These are phyloP conservation scores for Phallusia fumigata DNA, from an alignment of 23 tunicate species.

Conservation along the genomic window DNA sequence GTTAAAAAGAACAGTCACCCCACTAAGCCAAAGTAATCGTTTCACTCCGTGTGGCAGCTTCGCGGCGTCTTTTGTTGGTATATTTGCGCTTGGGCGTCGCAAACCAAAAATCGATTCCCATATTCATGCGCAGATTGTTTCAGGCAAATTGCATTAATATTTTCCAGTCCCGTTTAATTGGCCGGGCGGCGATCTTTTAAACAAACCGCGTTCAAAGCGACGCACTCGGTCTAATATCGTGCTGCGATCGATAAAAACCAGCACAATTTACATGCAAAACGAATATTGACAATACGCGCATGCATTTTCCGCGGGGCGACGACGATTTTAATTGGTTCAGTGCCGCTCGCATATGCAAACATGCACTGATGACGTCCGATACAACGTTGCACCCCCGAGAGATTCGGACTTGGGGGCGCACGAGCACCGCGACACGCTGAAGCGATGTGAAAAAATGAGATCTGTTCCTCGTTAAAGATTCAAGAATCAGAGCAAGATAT, in stretches of 20 bases:
- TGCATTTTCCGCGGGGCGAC: not conserved
- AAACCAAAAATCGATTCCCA: not conserved
- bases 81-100: too few species aligned
- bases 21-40: too few species aligned
- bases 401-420: too few species aligned
- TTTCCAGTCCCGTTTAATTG: not conserved
- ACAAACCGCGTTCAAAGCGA: not conserved
- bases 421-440: too few species aligned
- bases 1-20: too few species aligned
- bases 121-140: not conserved
- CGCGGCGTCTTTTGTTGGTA: too few species aligned
- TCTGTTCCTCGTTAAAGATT: too few species aligned
- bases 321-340: not conserved
- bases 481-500: too few species aligned
- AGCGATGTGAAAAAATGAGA: too few species aligned
- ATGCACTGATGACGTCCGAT: not conserved
- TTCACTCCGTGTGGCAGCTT: too few species aligned
- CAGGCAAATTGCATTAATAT: constrained; percentile 3
- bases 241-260: not conserved
- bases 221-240: not conserved
- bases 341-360: not conserved
- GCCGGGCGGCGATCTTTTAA: not conserved
- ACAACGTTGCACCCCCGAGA: not conserved
- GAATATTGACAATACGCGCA: not conserved
- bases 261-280: constrained; percentile 8